Base-by-base conservation (phyloP, 1,140 invertebrate species). In the Drosophila pectinifera region DNA sequence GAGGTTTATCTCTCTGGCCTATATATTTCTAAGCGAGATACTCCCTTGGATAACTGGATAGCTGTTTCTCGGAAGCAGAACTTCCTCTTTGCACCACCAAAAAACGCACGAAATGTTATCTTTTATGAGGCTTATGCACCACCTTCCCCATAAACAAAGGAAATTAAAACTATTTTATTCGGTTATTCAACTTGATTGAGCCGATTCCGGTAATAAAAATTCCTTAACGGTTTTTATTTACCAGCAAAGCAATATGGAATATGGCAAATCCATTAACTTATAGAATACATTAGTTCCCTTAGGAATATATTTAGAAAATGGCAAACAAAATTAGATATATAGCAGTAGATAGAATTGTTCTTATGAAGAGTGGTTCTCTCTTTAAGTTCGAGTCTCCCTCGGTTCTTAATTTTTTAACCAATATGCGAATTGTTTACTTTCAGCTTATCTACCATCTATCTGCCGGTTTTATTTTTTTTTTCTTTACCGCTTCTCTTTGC, bases 371-470 rank as follows among this genome's bases (percentile, higher is more conserved):
- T 13, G 1, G n/a, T n/a, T 10, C 3, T 0, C 5, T 13, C n/a
- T 8, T 24, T 14, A 4, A 8, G 31, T n/a, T 53, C 18, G 4
- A 20, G 7, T 20, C 18, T 36, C 4, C 6, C 13, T 20, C 13
- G 26, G 1, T 51, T 34, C 18, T 26, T 24, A 7, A n/a, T n/a
- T 26, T 48, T 16, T 18, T 18, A 28, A 10, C 26, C 28, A 36
- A 68, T 68, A 46, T 36, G 49, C 46, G 24, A 55, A 68, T 36
- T 54, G 48, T 46, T 54, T 68, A 69, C 61, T 64, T 39, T 48
- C 7, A 14, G 20, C 57, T 64, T 68, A 69, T 69, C 64, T 70
- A 46, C 48, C 63, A 48, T 70, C 49, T 46, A 48, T 70, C 49
- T 46, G 49, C 36, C 62, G 61, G 54, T 59, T 61, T 7, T 22